Evolutionary conservation across 2,113 vertebrate genomes (phyloP), one percentile per base, ranked within the genome.

Genomic region (Saimiri boliviensis): DNA sequence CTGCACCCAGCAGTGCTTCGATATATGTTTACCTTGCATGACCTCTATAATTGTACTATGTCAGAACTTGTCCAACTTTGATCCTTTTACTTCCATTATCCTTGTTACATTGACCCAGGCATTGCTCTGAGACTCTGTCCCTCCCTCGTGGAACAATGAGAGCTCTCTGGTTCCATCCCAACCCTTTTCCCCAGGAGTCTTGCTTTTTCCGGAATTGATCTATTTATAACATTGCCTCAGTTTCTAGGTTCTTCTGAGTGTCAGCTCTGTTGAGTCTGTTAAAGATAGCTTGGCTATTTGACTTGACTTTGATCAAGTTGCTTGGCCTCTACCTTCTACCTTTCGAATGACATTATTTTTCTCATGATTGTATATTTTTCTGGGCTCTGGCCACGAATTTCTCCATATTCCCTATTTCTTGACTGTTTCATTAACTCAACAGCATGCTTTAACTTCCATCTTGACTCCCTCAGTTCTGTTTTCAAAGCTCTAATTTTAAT

Each of bases 221-320:
- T 85, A 63, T 58, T 84, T 35, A 66, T 35, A 17, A 68, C 35
- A 52, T 42, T 60, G 80, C 30, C 27, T 93, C 47, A 14, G 14
- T 42, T 47, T n/a, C 70, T 74, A 91, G 32, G 49, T 74, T 30
- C 17, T 84, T 91, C 91, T 76, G 40, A 68, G 37, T 74, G 20
- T 94, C 60, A 88, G 25, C 11, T 91, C 10, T 91, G 37, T 32
- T 83, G 94, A 87, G 30, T 63, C 63, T 93, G 66, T 66, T 91
- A 74, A 84, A 5, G 63, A 20, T 21, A 58, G 37, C 30, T 73
- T 91, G 66, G 9, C 32, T 49, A 66, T 19, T 71, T 84, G 66
- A 60, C 37, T 97, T 93, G 52, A 25, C 45, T 89, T 87, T 80
- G 17, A 82, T 93, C 74, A 66, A 63, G 21, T 92, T 47, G 40